These are phyloP conservation scores for Glaucomys volans DNA, from an alignment of 2,113 vertebrate genomes.

Conservation along the genomic window DNA sequence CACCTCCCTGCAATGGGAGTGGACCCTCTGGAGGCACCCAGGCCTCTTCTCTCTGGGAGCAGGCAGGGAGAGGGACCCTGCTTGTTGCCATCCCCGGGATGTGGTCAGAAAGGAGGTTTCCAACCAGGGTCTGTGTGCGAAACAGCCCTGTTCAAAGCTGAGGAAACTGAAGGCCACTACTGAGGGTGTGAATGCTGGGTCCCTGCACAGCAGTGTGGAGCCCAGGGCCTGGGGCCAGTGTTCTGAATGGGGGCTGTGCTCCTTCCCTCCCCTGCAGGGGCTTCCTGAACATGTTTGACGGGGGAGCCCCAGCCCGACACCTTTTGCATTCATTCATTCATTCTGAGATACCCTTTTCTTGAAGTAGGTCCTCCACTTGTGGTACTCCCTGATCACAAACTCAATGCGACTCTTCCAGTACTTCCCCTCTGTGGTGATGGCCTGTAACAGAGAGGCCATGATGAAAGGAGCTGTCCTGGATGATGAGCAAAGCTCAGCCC, in stretches of 20 bases:
- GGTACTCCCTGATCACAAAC: slow-evolving; percentile 97
- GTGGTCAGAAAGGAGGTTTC: neutral
- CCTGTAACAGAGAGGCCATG: slow-evolving; percentile 85
- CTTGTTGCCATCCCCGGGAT: neutral
- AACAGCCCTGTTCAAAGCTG: neutral
- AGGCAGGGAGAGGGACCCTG: too few relatives aligned
- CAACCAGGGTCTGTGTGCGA: neutral
- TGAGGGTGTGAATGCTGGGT: neutral
- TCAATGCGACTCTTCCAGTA: slow-evolving; percentile 98
- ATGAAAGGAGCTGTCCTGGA: neutral
- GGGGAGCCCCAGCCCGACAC: slow-evolving; percentile 81
- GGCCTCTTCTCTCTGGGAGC: neutral
- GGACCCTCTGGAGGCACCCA: neutral
- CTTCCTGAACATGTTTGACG: neutral
- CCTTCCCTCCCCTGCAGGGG: fast-evolving
- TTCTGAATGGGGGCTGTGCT: fast-evolving
- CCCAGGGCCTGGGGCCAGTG: neutral
- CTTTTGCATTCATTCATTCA: slow-evolving; percentile 87
- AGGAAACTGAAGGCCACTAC: neutral
- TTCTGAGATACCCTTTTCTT: slow-evolving; percentile 94
- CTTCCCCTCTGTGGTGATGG: slow-evolving; percentile 93
- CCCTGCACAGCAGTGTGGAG: neutral
- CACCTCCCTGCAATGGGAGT: neutral
- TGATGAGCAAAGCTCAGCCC: neutral
- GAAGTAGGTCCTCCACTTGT: slow-evolving; percentile 99